Evolutionary conservation across 2,888 invertebrate genomes (phyloP).

Genomic region (Lathronympha strigana): DNA sequence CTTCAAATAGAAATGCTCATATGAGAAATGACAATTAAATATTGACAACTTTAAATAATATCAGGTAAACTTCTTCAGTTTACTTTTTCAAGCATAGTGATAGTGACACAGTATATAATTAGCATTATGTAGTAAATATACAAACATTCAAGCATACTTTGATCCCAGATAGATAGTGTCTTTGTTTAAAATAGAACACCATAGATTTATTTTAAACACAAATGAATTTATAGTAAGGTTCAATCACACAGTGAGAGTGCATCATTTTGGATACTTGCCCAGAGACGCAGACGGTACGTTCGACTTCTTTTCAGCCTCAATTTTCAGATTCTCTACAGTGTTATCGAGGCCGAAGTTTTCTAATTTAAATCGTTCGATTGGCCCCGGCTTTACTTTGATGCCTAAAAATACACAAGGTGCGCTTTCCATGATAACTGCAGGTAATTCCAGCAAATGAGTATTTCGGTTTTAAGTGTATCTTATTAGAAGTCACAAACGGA

Average conservation of each 20-base stretch:
- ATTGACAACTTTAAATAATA: too few relatives aligned
- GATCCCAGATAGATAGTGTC: not conserved
- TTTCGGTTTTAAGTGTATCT: not conserved
- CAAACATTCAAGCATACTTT: too few relatives aligned
- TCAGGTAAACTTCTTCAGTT: too few relatives aligned
- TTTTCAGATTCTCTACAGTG: conserved; percentile 84
- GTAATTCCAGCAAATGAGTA: not conserved
- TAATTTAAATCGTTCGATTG: conserved; percentile 74
- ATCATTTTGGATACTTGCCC: conserved; percentile 66
- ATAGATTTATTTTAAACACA: not conserved
- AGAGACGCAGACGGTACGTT: conserved; percentile 83
- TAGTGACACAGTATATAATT: too few relatives aligned
- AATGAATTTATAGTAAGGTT: not conserved
- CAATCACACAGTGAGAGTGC: not conserved
- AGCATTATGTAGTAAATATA: too few relatives aligned
- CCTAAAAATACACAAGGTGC: conserved; percentile 71
- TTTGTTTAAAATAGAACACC: not conserved
- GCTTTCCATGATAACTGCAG: conserved; percentile 58
- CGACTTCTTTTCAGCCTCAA: conserved; percentile 82
- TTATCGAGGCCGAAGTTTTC: conserved; percentile 85
- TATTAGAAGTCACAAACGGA: not conserved
- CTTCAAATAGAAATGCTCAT: too few relatives aligned
- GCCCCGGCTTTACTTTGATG: conserved; percentile 77
- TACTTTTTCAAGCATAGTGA: too few relatives aligned
- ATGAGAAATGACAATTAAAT: too few relatives aligned